Evolutionary conservation across 2,797 vertebrate genomes (phyloP).

Genomic region (Nannoperca australis): DNA sequence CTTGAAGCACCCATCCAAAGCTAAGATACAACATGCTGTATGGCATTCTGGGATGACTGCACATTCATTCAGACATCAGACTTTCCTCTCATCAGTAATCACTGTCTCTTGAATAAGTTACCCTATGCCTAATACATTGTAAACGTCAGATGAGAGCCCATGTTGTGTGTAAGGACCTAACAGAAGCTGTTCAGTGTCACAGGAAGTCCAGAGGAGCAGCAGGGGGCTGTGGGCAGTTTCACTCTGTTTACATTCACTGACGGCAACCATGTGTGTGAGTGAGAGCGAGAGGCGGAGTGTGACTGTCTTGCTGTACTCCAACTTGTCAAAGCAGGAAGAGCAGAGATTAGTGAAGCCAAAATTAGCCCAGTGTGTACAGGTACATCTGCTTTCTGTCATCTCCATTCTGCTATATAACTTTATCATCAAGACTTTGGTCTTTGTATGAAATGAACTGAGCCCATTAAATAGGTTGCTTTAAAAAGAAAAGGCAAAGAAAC

Average conservation of each 20-base stretch:
- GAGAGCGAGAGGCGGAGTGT: background rate
- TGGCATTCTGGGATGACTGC: background rate
- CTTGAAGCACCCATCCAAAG: background rate
- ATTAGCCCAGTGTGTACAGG: conserved; percentile 43
- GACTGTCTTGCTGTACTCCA: conserved; percentile 28
- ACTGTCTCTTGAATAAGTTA: background rate
- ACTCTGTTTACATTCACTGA: conserved; percentile 55
- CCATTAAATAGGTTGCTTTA: background rate
- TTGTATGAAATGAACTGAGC: background rate
- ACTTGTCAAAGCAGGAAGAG: conserved; percentile 73
- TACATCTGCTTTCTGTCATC: conserved; percentile 26
- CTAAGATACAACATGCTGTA: background rate
- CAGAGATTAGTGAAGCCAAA: conserved; percentile 35
- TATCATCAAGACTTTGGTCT: background rate
- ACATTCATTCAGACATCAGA: background rate
- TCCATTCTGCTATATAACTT: background rate
- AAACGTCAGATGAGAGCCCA: background rate
- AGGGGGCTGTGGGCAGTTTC: conserved; percentile 27
- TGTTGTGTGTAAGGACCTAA: background rate
- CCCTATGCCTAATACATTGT: background rate
- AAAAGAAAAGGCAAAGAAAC: background rate
- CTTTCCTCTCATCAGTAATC: background rate
- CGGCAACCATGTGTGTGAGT: conserved; percentile 9
- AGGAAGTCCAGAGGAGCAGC: conserved; percentile 38
- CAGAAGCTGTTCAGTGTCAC: conserved; percentile 38